These are phyloP conservation scores for Peromyscus californicus DNA, from an alignment of 2,113 vertebrate species.

Conservation along the genomic window DNA sequence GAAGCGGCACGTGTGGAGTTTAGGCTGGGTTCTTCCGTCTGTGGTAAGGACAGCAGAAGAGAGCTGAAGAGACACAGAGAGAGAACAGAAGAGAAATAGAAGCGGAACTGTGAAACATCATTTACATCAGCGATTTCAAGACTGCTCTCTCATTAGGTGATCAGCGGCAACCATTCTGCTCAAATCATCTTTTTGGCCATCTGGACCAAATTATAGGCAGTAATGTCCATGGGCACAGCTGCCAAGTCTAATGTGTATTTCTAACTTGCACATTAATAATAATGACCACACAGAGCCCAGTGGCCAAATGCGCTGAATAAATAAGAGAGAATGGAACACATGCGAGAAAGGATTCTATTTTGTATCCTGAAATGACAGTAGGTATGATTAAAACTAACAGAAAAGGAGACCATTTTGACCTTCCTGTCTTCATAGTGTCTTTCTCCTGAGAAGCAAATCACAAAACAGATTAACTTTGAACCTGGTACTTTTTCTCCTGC, in stretches of 20 bases:
- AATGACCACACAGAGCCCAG: conserved; percentile 40
- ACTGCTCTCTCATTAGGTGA: conserved; percentile 48
- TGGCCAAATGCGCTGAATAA: conserved; percentile 62
- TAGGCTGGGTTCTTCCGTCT: not conserved
- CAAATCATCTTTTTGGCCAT: conserved; percentile 71
- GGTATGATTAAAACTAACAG: conserved; percentile 35
- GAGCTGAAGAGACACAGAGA: no score
- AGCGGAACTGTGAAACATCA: not conserved
- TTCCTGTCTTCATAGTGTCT: conserved; percentile 6
- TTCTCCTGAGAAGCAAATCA: conserved; percentile 52
- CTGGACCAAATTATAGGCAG: conserved; percentile 71
- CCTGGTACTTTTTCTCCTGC: not conserved
- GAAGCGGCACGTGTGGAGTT: not conserved
- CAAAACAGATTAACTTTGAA: not conserved
- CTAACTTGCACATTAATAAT: conserved; percentile 60
- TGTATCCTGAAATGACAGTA: not conserved
- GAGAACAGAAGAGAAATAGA: not conserved
- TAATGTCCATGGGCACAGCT: conserved; percentile 71
- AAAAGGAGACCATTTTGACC: not conserved
- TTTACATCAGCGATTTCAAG: conserved; percentile 55
- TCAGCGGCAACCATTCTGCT: conserved; percentile 65
- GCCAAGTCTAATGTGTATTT: conserved; percentile 65
- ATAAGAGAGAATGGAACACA: not conserved
- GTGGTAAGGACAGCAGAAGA: not conserved
- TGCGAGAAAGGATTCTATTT: not conserved